phyloP scores from a whole-genome alignment of 2,113 vertebrate genomes.

The Sturnus vulgaris region DNA sequence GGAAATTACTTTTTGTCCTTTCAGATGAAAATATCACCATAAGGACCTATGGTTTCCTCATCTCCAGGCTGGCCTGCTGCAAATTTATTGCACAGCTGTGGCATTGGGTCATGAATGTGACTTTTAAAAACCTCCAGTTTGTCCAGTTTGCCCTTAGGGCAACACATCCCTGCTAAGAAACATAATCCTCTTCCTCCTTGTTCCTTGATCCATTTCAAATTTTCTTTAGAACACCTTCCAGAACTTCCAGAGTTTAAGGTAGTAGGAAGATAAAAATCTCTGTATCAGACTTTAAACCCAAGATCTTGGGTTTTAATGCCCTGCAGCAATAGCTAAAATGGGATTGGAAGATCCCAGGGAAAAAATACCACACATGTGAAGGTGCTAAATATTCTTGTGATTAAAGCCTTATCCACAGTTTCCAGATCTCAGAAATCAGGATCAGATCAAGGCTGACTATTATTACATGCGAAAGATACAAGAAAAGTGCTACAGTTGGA shows the following conservation, averaged over 20 bases:
- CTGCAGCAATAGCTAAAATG: not conserved
- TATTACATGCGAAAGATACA: not conserved
- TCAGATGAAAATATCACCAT: not conserved
- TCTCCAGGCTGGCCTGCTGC: not conserved
- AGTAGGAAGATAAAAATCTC: not conserved
- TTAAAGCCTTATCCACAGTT: not conserved
- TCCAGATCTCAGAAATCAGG: not conserved
- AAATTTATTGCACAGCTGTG: not conserved
- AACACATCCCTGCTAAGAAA: not conserved
- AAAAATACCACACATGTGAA: not conserved
- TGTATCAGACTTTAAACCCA: not conserved
- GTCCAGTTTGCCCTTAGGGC: not conserved
- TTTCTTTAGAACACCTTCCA: not conserved
- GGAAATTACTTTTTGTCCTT: not conserved
- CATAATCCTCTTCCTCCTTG: not conserved
- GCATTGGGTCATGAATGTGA: not conserved
- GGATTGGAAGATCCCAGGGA: not conserved
- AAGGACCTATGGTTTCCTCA: not conserved
- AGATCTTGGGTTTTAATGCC: not conserved
- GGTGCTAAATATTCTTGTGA: not conserved
- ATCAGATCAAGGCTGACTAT: not conserved
- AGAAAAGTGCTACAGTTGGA: not conserved
- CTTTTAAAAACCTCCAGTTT: not conserved
- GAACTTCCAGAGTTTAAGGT: not conserved
- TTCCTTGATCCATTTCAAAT: not conserved